A percentile compares a stretch with the other conserved stretches of the same genome.
Evolutionary conservation across 2,888 invertebrate genomes (phyloP).

Genomic region (Blastobasis lacticolella): DNA sequence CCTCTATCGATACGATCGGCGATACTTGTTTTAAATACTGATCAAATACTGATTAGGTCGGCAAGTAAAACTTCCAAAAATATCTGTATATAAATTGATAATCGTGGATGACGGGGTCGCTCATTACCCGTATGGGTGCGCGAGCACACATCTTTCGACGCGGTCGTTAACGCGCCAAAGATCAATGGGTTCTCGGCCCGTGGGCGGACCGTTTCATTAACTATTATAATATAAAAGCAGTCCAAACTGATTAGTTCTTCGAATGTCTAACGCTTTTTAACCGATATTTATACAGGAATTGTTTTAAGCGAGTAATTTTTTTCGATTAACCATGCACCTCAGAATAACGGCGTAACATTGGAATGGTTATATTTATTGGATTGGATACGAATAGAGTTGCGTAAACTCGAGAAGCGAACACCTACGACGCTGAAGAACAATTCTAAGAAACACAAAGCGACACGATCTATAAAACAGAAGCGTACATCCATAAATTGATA

Average conservation of each 20-base stretch:
- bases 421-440: conserved; percentile 23
- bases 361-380: background rate
- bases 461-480: conserved; percentile 46
- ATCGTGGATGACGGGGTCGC: conserved; percentile 39
- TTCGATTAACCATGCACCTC: conserved; percentile 7
- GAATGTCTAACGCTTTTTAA: conserved; percentile 39
- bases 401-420: conserved; percentile 23
- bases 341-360: background rate
- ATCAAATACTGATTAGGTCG: conserved; percentile 36
- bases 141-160: conserved; percentile 53
- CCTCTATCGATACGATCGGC: conserved; percentile 13
- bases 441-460: conserved; percentile 48
- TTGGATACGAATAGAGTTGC: background rate
- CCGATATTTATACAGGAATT: conserved; percentile 36
- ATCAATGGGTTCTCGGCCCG: conserved; percentile 57
- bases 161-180: conserved; percentile 56
- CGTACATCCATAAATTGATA: conserved; percentile 55
- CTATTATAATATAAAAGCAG: conserved; percentile 65
- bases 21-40: conserved; percentile 18
- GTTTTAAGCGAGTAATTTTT: conserved; percentile 24
- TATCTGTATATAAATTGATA: conserved; percentile 43
- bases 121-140: conserved; percentile 39
- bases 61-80: conserved; percentile 39
- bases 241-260: conserved; percentile 60
- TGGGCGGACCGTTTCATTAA: conserved; percentile 69